These are phyloP conservation scores for Teleogryllus occipitalis DNA, from an alignment of 1,140 invertebrate species.

Conservation along the genomic window DNA sequence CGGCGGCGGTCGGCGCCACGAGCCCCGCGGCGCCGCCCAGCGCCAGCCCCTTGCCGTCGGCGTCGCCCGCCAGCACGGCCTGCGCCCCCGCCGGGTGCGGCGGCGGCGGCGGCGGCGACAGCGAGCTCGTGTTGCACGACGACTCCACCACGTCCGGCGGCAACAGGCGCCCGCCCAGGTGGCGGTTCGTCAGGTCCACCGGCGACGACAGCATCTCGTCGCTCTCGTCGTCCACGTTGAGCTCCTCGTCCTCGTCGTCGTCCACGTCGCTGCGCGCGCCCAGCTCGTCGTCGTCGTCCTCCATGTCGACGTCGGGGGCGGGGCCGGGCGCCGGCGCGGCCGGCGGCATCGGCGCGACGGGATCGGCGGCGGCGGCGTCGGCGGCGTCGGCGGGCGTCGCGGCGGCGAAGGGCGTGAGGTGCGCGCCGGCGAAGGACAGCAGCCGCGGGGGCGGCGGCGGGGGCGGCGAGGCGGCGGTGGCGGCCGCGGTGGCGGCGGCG, in stretches of 20 bases:
- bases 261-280: constrained; percentile 7
- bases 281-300: constrained; percentile 24
- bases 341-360: constrained; percentile 13
- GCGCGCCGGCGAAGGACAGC: too few species aligned
- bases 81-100: neutral
- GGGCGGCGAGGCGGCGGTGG: neutral
- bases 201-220: constrained; percentile 24
- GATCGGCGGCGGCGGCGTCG: too few species aligned
- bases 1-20: constrained; percentile 8
- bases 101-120: neutral
- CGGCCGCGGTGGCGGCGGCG: neutral
- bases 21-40: neutral
- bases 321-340: constrained; percentile 23
- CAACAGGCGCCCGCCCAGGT: neutral
- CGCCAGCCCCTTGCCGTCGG: constrained; percentile 39
- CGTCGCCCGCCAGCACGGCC: constrained; percentile 26
- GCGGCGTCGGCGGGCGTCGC: too few species aligned
- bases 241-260: constrained; percentile 27
- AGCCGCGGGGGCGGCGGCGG: neutral
- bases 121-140: too few species aligned
- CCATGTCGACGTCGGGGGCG: constrained; percentile 29
- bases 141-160: neutral
- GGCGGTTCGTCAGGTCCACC: constrained; percentile 18
- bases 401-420: too few species aligned
- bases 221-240: constrained; percentile 32